These are phyloP conservation scores for Notolabrus celidotus DNA, from an alignment of 2,797 vertebrate species.

Conservation along the genomic window DNA sequence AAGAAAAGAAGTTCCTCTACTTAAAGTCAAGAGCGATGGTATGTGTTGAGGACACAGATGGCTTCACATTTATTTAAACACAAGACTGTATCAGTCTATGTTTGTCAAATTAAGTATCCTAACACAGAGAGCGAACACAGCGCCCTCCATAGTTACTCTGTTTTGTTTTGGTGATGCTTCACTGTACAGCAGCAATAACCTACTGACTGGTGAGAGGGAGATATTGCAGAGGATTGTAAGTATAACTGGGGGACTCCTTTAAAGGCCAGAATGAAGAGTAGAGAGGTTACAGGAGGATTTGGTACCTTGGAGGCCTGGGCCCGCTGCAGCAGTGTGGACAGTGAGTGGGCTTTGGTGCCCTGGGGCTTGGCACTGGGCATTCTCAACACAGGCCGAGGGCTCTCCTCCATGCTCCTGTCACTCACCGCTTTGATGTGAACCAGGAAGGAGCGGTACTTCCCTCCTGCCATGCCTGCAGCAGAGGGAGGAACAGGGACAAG, in stretches of 20 bases:
- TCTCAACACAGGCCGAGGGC: conserved; percentile 92
- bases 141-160: no score
- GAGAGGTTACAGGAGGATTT: not conserved
- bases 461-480: conserved; percentile 95
- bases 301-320: conserved; percentile 97
- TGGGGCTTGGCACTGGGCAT: conserved; percentile 94
- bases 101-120: no score
- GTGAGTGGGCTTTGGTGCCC: conserved; percentile 92
- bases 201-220: not conserved
- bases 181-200: not conserved
- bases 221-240: no score
- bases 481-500: not conserved
- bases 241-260: no score
- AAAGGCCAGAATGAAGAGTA: no score
- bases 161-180: no score
- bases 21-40: no score
- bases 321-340: conserved; percentile 95
- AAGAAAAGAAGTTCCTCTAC: no score
- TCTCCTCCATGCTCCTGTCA: conserved; percentile 93
- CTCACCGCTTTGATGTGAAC: conserved; percentile 97
- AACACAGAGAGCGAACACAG: no score
- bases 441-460: conserved; percentile 98
- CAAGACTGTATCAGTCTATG: no score
- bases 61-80: no score
- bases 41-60: no score